Evolutionary conservation across 2,797 vertebrate genomes (phyloP), one percentile per base, ranked within the genome.

Genomic region (Centroberyx gerrardi): DNA sequence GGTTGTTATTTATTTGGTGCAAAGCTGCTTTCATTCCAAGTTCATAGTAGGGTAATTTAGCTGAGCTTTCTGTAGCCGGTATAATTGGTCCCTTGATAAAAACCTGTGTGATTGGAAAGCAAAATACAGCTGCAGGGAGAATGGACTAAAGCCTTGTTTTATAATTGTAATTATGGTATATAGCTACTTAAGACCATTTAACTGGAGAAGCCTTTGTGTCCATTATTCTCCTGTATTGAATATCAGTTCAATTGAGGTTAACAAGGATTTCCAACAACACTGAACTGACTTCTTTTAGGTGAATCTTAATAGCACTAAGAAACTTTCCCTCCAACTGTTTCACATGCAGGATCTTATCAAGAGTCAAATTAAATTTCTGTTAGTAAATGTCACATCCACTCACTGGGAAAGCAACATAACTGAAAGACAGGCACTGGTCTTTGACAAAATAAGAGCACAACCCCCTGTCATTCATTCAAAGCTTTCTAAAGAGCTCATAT

Each of bases 11-110:
- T 76, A 80, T 78, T 61, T 55, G 0, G 28, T 56, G 22, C 27
- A 44, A 60, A 78, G 52, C 28, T 27, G 54, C 65, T 78, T 81
- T 73, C 17, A 28, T 71, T 74, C 65, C 51, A 68, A 67, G 76
- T 68, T 68, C 70, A 67, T 62, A 71, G 73, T 44, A 48, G 49
- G 40, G 71, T 62, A 49, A 87, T 74, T 86, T 59, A 78, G 52
- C 60, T 36, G 51, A 28, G 40, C 65, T 66, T 56, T 83, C 49
- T 76, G 67, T 49, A 22, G 82, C 72, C 15, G 28, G 67, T 78
- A 31, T 91, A 88, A 91, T 90, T 91, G 87, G 55, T 88, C 82
- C 69, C 84, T 75, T 65, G 83, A 82, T 90, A 78, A 83, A 83
- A 89, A 78, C 56, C 33, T 64, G 69, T 56, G 66, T 74, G 74